Conservation (phyloP, 2,888 invertebrate species). For the Cosmorhoe ocellata region DNA sequence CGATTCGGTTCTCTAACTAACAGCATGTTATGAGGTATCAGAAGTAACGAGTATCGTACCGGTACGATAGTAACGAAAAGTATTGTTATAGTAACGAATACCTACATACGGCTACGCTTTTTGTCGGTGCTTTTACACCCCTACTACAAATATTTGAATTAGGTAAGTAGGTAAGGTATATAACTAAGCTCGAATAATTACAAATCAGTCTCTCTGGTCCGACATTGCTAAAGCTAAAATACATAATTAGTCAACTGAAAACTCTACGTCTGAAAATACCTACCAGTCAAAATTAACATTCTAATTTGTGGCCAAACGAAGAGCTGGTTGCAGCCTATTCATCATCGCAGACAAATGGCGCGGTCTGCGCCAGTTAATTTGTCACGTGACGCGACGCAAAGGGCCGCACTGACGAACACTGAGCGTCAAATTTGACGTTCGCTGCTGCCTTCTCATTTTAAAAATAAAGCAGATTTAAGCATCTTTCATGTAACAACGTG, state of each 20-base stretch:
- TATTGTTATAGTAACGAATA: too few species aligned
- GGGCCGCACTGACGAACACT: neutral
- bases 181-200: neutral
- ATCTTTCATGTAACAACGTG: too few species aligned
- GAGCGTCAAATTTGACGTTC: too few species aligned
- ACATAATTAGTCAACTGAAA: conserved; percentile 7
- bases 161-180: too few species aligned
- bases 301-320: conserved; percentile 23
- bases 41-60: too few species aligned
- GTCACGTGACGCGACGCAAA: conserved; percentile 10
- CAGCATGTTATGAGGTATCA: too few species aligned
- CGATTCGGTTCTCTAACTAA: too few species aligned
- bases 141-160: neutral
- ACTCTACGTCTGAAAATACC: conserved; percentile 5
- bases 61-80: too few species aligned
- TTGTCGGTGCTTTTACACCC: too few species aligned
- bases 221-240: conserved; percentile 2
- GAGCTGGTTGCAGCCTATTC: conserved; percentile 19
- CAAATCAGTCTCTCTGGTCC: neutral
- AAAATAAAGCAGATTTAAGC: too few species aligned
- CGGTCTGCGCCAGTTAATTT: conserved; percentile 22
- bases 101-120: too few species aligned
- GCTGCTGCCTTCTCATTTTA: too few species aligned
- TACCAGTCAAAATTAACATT: conserved; percentile 22
- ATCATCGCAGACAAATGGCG: conserved; percentile 27